Base-by-base conservation (phyloP, 2,113 vertebrate species). In the Daubentonia madagascariensis region DNA sequence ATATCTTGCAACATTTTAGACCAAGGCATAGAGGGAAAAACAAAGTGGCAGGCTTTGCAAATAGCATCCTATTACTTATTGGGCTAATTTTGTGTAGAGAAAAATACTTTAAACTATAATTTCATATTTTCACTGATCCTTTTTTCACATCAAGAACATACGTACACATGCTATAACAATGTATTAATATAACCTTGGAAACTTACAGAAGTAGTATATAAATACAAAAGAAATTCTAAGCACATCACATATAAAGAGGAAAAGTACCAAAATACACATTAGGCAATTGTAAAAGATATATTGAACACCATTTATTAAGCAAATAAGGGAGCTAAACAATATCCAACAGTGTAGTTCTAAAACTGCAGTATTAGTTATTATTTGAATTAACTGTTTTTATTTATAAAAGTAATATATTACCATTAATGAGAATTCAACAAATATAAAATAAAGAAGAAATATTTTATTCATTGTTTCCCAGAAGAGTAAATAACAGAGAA, bases 351-450 rank as follows among this genome's bases (percentile, higher is more conserved):
- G 1, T 9, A 65, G 13, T 67, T 61, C 35, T 54, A 76, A 94
- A 76, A 54, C 12, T 94, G 11, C 40, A 18, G 0, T 35, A 68
- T 40, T 57, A 76, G 40, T 59, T 91, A 85, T 54, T 80, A 85
- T 54, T 80, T 91, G 22, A 87, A 81, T 61, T 65, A 78, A 14
- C 73, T 57, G n/a, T 37, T 45, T 80, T 57, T 28, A 57, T 65
- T 72, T 17, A 57, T 79, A 72, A 85, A 72, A 61, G 70, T 88
- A 73, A 95, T 14, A 37, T 30, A 50, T 45, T 85, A 16, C 6
- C 25, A 94, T 68, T 92, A 79, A 83, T 70, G 22, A 94, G 81
- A 65, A 89, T n/a, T 92, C 80, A 57, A 50, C 3, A 90, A 95
- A 75, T 28, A 65, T 22, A 65, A 96, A 96, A 81, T 81, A 61